These are phyloP conservation scores for Gila robusta DNA, from an alignment of 2,797 vertebrate species.

Conservation along the genomic window DNA sequence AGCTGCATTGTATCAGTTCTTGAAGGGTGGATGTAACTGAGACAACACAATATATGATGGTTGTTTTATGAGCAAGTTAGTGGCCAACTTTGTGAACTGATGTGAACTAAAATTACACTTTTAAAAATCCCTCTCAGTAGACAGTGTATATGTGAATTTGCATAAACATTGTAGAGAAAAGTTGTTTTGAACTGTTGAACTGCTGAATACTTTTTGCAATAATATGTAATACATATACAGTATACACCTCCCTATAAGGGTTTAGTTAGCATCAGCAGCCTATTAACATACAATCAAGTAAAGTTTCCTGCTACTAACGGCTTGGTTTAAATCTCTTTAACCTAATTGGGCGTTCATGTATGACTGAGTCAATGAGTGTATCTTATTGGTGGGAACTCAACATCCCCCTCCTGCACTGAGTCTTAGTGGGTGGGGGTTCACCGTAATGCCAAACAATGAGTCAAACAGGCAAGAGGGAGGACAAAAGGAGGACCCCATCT, in stretches of 20 bases:
- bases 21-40: constrained; percentile 3
- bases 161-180: not conserved
- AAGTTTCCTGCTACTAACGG: constrained; percentile 62
- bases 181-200: not conserved
- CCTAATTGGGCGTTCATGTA: constrained; percentile 74
- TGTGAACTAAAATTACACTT: not conserved
- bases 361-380: constrained; percentile 65
- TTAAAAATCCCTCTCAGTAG: not conserved
- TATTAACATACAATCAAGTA: constrained; percentile 42
- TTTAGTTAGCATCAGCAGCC: constrained; percentile 8
- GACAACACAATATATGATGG: constrained; percentile 15
- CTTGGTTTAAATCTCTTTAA: constrained; percentile 75
- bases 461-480: constrained; percentile 69
- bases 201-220: not conserved
- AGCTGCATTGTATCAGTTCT: constrained; percentile 42
- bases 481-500: constrained; percentile 70
- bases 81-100: not conserved
- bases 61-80: not conserved
- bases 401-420: constrained; percentile 60
- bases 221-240: not conserved
- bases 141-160: not conserved
- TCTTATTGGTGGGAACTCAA: constrained; percentile 73
- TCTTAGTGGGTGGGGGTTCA: constrained; percentile 59
- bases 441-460: constrained; percentile 74
- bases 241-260: not conserved